Evolutionary conservation across 1,140 invertebrate species (phyloP).

Genomic region (Bursaphelenchus mucronatus): DNA sequence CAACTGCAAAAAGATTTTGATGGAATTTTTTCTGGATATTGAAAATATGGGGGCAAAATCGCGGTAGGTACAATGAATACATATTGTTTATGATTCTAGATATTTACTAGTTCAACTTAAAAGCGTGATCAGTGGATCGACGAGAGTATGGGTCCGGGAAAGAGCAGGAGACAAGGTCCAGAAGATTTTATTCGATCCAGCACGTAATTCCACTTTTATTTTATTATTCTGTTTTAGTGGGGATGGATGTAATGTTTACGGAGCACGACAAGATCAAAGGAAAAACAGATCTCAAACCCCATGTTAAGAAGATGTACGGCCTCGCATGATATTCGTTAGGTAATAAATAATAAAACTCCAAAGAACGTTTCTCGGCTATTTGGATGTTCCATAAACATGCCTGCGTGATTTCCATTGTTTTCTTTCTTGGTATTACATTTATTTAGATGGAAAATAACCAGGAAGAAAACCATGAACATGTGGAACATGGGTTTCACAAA

Average conservation of each 20-base stretch:
- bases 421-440: too few species aligned
- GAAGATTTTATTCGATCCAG: conserved; percentile 56
- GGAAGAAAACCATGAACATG: too few species aligned
- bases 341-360: too few species aligned
- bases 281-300: conserved; percentile 43
- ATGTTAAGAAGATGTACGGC: conserved; percentile 40
- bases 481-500: too few species aligned
- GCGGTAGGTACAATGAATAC: conserved; percentile 32
- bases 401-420: too few species aligned
- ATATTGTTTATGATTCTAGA: conserved; percentile 35
- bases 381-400: too few species aligned
- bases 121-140: conserved; percentile 53
- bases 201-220: conserved; percentile 34
- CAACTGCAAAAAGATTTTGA: not conserved
- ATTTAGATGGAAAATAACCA: too few species aligned
- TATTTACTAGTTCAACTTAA: conserved; percentile 57
- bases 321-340: too few species aligned
- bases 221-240: conserved; percentile 48
- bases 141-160: conserved; percentile 52
- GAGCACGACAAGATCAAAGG: conserved; percentile 53
- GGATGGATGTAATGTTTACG: conserved; percentile 54
- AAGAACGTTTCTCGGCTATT: too few species aligned
- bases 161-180: conserved; percentile 48
- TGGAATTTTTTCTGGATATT: not conserved
- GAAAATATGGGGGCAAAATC: conserved; percentile 49